A percentile compares a stretch with the other conserved stretches of the same genome.
phyloP scores from a whole-genome alignment of 2,888 invertebrate species.

The Uloborus plumipes region DNA sequence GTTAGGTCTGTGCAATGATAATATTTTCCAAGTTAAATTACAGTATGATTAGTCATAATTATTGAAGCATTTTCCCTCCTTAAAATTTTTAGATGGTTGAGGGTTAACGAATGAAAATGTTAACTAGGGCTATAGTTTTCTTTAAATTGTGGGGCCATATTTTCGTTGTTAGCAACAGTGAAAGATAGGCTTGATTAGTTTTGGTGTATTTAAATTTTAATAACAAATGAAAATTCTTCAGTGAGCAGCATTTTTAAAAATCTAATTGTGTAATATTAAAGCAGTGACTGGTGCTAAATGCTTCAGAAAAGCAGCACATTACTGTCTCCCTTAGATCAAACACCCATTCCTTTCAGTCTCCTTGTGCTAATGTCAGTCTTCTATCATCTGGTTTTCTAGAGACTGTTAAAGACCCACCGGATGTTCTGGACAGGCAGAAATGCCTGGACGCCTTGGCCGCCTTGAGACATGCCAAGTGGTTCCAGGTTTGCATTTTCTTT shows the following conservation, averaged over 20 bases:
- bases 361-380: slow-evolving; percentile 66
- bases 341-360: slow-evolving; percentile 70
- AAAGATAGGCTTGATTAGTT: background rate
- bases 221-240: background rate
- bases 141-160: too few species aligned
- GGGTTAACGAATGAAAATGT: too few species aligned
- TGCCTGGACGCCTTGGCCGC: slow-evolving; percentile 99
- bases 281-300: background rate
- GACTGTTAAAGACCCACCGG: slow-evolving; percentile 79
- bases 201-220: background rate
- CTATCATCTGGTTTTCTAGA: slow-evolving; percentile 70
- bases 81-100: too few species aligned
- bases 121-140: too few species aligned
- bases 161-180: too few species aligned
- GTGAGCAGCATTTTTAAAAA: background rate
- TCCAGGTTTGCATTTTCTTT: slow-evolving; percentile 82
- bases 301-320: slow-evolving; percentile 44
- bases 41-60: too few species aligned
- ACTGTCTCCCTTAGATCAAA: slow-evolving; percentile 69
- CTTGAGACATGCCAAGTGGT: slow-evolving; percentile 99
- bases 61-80: too few species aligned
- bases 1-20: too few species aligned
- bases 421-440: slow-evolving; percentile 98
- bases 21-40: too few species aligned
- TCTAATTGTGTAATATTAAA: background rate